phyloP scores from a whole-genome alignment of 2,113 vertebrate genomes.

The Lota lota region DNA sequence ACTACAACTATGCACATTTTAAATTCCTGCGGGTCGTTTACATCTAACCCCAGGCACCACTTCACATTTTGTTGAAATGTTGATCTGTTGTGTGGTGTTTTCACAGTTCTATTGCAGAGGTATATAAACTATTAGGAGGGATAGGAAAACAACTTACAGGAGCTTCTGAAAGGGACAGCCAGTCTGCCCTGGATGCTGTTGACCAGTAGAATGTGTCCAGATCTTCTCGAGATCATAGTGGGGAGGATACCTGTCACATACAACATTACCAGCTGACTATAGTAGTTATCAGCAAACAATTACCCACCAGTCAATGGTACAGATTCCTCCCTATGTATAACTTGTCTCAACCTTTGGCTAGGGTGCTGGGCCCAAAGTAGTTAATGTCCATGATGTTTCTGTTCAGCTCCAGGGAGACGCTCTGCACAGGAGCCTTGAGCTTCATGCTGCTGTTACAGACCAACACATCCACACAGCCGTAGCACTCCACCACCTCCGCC shows the following conservation, averaged over 20 bases:
- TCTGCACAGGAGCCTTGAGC: constrained; percentile 86
- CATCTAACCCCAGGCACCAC: not conserved
- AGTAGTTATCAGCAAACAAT: not conserved
- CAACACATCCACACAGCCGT: constrained; percentile 89
- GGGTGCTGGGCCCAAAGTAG: constrained; percentile 90
- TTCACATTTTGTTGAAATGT: not conserved
- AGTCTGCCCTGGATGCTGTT: constrained; percentile 93
- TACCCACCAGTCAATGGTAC: not conserved
- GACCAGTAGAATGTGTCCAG: constrained; percentile 86
- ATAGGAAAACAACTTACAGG: constrained; percentile 80
- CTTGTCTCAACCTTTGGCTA: constrained; percentile 84
- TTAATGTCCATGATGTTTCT: constrained; percentile 95
- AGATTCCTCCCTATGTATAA: not conserved
- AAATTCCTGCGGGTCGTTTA: too few relatives aligned
- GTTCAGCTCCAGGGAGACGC: constrained; percentile 86
- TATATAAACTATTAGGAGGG: not conserved
- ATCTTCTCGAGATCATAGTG: constrained; percentile 90
- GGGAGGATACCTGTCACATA: constrained; percentile 83
- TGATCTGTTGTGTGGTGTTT: not conserved
- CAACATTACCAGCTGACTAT: constrained; percentile 3
- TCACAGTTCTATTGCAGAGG: too few relatives aligned
- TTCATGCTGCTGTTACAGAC: constrained; percentile 92
- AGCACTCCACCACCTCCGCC: constrained; percentile 85
- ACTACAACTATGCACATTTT: too few relatives aligned
- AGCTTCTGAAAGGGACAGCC: constrained; percentile 89